Percentiles rank a stretch among this genome's conserved stretches.
Evolutionary conservation across 2,888 invertebrate species (phyloP).

Genomic region (Endotricha flammealis): DNA sequence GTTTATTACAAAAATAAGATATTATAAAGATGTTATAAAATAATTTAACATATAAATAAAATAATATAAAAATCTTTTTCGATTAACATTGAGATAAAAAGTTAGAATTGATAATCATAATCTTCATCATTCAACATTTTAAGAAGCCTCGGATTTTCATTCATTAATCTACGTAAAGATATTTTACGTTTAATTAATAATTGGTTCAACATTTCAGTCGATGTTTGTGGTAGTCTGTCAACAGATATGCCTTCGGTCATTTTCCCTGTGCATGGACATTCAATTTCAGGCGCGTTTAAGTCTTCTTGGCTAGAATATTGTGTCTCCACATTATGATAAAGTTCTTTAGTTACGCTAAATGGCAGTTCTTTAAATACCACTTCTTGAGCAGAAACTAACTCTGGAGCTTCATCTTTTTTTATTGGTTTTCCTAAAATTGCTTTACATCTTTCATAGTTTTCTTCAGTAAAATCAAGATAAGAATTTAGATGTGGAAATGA

Average conservation of each 20-base stretch:
- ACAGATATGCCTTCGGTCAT: slow-evolving; percentile 9
- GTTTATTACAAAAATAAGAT: no score
- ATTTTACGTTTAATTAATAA: slow-evolving; percentile 38
- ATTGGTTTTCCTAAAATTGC: slow-evolving; percentile 34
- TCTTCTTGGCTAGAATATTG: slow-evolving; percentile 63
- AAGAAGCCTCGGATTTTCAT: slow-evolving; percentile 48
- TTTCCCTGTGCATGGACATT: slow-evolving; percentile 40
- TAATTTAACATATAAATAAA: neutral
- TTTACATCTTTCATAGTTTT: slow-evolving; percentile 50
- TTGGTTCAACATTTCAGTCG: slow-evolving; percentile 27
- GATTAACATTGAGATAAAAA: no score
- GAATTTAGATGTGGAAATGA: slow-evolving; percentile 43
- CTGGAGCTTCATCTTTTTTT: slow-evolving; percentile 21
- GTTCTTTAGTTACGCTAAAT: slow-evolving; percentile 49
- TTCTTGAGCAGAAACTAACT: slow-evolving; percentile 34
- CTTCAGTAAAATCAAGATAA: slow-evolving; percentile 56
- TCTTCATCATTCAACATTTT: slow-evolving; percentile 60
- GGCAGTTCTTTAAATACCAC: slow-evolving; percentile 40
- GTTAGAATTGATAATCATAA: slow-evolving; percentile 43
- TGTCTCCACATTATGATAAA: slow-evolving; percentile 40
- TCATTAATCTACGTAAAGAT: slow-evolving; percentile 42
- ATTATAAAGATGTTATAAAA: neutral
- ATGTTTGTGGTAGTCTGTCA: slow-evolving; percentile 16
- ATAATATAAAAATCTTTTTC: neutral
- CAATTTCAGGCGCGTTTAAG: slow-evolving; percentile 23